Evolutionary conservation across 2,113 vertebrate species (phyloP), one percentile per base, ranked within the genome.

Genomic region (Oenanthe melanoleuca): DNA sequence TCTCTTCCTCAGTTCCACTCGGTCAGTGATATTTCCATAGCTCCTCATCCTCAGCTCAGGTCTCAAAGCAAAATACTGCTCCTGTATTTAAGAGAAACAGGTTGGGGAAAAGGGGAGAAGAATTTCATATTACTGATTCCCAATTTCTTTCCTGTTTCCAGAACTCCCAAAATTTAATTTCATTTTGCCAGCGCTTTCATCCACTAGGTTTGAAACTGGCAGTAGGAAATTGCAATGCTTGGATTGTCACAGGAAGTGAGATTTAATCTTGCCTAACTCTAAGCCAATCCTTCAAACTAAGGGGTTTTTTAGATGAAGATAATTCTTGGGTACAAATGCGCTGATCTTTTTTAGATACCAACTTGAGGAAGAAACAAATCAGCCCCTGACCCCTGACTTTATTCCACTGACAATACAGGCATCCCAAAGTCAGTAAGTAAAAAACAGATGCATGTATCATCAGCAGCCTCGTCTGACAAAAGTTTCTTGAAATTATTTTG

Each of bases 51-150:
- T 98, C 59, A 99, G 97, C 82, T 99, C 99, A 0, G 99, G 99
- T 70, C 99, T 98, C 82, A 99, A 97, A 34, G 98, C 98, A 86
- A 99, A 99, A 96, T 99, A 99, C 93, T 99, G 99, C 80, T 99
- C 99, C 99, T 99, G 81, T 26, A 47, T 92, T 88, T 15, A 34
- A 91, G 28, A 81, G 61, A 64, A 90, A 91, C 3, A 67, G 42
- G 45, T 57, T 50, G 18, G 38, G 26, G 12, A 5, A n/a, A 87
- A 52, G 4, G 19, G 8, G 4, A 86, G 29, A 37, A 22, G 18
- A 31, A 81, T 23, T 92, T 82, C 52, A 88, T 24, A 31, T 70
- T 60, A 88, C 8, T 10, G 4, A 55, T 42, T 67, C 34, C 13
- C 18, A 61, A 9, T 10, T 56, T 64, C 16, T 20, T 74, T 47